A percentile compares a stretch with the other conserved stretches of the same genome.
Conservation (phyloP, 2,888 invertebrate genomes). For the Meta bourneti region DNA sequence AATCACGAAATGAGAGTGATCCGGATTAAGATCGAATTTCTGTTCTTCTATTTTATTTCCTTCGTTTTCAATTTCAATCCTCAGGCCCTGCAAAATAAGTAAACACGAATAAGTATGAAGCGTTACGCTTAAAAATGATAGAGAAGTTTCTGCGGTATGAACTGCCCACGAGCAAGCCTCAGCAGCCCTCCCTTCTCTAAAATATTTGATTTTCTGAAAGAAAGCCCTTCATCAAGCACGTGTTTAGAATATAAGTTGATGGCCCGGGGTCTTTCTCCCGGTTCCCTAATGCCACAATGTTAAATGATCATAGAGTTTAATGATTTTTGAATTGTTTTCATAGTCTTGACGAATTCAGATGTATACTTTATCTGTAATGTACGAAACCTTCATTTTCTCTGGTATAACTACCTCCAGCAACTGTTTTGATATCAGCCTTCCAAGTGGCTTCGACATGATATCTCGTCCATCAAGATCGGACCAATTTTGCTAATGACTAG, state of each 20-base stretch:
- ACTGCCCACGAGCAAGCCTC: not conserved
- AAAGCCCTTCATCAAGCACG: not conserved
- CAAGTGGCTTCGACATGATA: no score
- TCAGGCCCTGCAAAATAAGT: constrained; percentile 15
- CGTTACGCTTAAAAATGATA: not conserved
- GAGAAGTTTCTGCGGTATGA: not conserved
- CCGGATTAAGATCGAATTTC: constrained; percentile 80
- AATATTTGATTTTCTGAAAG: no score
- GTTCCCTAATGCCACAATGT: not conserved
- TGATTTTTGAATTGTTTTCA: not conserved
- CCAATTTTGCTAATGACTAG: no score
- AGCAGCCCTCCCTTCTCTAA: no score
- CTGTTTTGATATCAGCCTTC: no score
- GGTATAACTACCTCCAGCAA: no score
- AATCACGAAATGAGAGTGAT: constrained; percentile 80
- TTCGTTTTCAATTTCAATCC: constrained; percentile 78
- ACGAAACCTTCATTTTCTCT: no score
- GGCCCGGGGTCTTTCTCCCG: no score
- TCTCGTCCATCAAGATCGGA: no score
- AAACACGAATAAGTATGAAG: not conserved
- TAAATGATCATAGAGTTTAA: not conserved
- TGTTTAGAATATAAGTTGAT: not conserved
- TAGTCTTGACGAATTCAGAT: no score
- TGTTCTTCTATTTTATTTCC: constrained; percentile 77
- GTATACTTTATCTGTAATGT: no score